A percentile compares a stretch with the other conserved stretches of the same genome.
phyloP scores from a whole-genome alignment of 2,888 invertebrate genomes.

The Drosophila pegasa region DNA sequence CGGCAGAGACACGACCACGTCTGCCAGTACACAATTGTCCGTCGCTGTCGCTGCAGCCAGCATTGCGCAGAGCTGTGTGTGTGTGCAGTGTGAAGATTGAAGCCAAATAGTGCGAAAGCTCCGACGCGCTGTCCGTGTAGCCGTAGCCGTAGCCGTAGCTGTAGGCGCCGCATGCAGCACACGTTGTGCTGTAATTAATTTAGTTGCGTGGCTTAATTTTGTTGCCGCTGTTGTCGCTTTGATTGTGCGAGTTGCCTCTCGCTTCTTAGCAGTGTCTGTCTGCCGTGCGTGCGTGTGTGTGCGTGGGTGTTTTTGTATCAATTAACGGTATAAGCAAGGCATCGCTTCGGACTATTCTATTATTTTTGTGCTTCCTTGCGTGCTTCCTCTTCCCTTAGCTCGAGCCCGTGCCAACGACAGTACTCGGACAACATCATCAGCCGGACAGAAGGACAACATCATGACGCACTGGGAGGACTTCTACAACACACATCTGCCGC shows the following conservation, averaged over 20 bases:
- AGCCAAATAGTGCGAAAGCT: conserved; percentile 44
- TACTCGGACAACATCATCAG: conserved; percentile 19
- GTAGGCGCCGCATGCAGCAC: conserved; percentile 38
- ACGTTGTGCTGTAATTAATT: conserved; percentile 51
- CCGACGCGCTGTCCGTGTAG: conserved; percentile 36
- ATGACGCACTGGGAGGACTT: conserved; percentile 92
- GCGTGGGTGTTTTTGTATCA: conserved; percentile 48
- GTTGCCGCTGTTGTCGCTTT: conserved; percentile 42
- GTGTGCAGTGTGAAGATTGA: conserved; percentile 49
- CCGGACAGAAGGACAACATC: conserved; percentile 7
- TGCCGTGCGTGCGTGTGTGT: conserved; percentile 15
- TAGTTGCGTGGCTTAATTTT: conserved; percentile 50
- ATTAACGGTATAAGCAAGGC: conserved; percentile 61
- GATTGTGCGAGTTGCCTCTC: conserved; percentile 40
- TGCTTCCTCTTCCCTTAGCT: conserved; percentile 42
- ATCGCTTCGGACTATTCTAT: conserved; percentile 65
- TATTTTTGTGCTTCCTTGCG: conserved; percentile 67
- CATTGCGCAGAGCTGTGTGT: conserved; percentile 38
- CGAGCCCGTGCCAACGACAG: conserved; percentile 15
- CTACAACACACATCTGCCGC: conserved; percentile 91
- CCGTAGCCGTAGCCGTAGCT: conserved; percentile 41
- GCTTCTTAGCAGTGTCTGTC: conserved; percentile 30
- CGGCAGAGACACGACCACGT: conserved; percentile 21
- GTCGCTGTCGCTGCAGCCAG: conserved; percentile 39
- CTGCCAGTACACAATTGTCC: conserved; percentile 53